These are phyloP conservation scores for Protophormia terraenovae DNA, from an alignment of 2,888 invertebrate genomes.

Conservation along the genomic window DNA sequence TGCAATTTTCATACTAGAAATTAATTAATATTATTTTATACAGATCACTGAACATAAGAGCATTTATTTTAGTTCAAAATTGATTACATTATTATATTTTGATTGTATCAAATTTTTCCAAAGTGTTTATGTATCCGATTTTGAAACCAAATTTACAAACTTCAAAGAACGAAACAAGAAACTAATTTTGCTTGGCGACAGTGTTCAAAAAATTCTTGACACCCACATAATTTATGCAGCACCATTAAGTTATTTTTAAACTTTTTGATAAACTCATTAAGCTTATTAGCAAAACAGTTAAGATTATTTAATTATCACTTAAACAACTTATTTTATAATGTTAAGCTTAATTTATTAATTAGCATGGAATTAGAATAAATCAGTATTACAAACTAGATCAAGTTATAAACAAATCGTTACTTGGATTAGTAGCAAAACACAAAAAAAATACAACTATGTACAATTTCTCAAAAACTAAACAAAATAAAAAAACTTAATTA, in stretches of 20 bases:
- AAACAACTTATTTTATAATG: not conserved
- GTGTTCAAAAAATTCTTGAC: not conserved
- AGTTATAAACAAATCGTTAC: not conserved
- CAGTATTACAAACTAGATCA: not conserved
- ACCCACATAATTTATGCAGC: not conserved
- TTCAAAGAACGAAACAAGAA: too few relatives aligned
- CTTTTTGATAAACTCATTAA: not conserved
- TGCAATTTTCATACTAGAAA: too few relatives aligned
- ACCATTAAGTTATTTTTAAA: not conserved
- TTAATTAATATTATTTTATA: too few relatives aligned
- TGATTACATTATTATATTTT: too few relatives aligned
- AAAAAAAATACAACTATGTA: not conserved
- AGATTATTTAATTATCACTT: not conserved
- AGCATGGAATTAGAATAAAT: conserved; percentile 6
- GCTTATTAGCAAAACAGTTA: not conserved
- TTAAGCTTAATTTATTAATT: conserved; percentile 1
- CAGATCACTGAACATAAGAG: too few relatives aligned
- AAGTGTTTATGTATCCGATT: too few relatives aligned
- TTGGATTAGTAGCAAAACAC: not conserved
- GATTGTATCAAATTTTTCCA: too few relatives aligned
- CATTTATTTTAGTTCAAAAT: too few relatives aligned
- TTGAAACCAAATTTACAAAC: too few relatives aligned
- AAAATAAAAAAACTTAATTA: not conserved
- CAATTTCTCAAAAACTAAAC: too few relatives aligned
- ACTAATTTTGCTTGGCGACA: not conserved